Conservation (phyloP, 1,140 invertebrate species). For the Pinna nobilis region DNA sequence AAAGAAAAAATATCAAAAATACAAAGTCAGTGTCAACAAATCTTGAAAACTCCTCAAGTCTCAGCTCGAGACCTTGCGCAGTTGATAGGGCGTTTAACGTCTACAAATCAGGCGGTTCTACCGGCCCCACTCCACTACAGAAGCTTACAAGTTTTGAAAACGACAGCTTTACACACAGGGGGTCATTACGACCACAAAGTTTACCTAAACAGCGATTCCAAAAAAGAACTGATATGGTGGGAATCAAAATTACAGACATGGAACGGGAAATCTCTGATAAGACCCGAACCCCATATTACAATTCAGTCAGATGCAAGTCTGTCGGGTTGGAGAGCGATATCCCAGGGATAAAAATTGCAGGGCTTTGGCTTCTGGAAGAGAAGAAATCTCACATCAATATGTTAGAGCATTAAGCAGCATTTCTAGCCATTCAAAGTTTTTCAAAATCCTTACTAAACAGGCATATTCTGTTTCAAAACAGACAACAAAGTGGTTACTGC, state of each 20-base stretch:
- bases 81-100: constrained; percentile 19
- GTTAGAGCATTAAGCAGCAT: constrained; percentile 18
- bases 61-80: constrained; percentile 5
- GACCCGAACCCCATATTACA: constrained; percentile 4
- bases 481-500: constrained; percentile 11
- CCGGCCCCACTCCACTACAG: constrained; percentile 20
- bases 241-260: neutral
- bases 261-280: constrained; percentile 14
- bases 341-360: constrained; percentile 1
- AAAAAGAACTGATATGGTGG: constrained; percentile 20
- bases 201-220: neutral
- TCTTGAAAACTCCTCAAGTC: too few relatives aligned
- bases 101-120: constrained; percentile 22
- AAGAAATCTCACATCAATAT: constrained; percentile 1
- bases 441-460: constrained; percentile 2
- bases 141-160: constrained; percentile 17
- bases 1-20: too few relatives aligned
- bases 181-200: constrained; percentile 13
- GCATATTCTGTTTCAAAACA: constrained; percentile 13
- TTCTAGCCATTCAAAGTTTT: constrained; percentile 16
- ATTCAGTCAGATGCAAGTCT: constrained; percentile 31
- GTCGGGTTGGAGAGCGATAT: constrained; percentile 4
- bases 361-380: neutral
- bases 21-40: too few relatives aligned
- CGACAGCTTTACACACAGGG: constrained; percentile 13